Evolutionary conservation across 2,797 vertebrate genomes (phyloP).

Genomic region (Anas acuta): DNA sequence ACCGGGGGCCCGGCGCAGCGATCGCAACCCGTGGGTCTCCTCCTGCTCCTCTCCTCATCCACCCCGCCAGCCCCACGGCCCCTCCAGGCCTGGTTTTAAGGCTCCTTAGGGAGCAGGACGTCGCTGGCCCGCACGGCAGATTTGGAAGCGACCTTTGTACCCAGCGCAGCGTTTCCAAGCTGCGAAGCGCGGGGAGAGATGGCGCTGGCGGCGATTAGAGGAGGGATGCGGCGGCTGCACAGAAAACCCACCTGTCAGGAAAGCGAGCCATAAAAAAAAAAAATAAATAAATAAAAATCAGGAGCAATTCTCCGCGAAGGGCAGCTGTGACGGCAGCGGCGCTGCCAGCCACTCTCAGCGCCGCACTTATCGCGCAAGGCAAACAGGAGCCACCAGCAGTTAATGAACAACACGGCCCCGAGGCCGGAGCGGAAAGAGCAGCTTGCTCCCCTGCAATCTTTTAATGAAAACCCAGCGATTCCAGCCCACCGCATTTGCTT

Average conservation of each 20-base stretch:
- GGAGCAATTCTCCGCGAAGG: constrained; percentile 16
- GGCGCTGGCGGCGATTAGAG: neutral
- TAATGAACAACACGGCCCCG: constrained; percentile 59
- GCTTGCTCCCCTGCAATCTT: neutral
- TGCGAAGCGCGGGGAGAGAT: neutral
- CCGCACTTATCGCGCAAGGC: constrained; percentile 33
- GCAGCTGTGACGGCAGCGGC: constrained; percentile 42
- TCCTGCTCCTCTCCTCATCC: too few species aligned
- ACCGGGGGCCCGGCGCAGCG: too few species aligned
- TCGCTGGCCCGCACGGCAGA: constrained; percentile 7
- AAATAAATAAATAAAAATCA: too few species aligned
- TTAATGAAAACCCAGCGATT: constrained; percentile 21
- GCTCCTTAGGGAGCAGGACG: constrained; percentile 24
- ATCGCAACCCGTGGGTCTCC: too few species aligned
- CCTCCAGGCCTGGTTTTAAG: neutral
- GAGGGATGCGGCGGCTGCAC: neutral
- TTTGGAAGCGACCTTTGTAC: constrained; percentile 58
- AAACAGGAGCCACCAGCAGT: constrained; percentile 58
- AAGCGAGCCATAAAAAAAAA: neutral
- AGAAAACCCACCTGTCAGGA: constrained; percentile 29
- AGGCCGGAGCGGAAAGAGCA: constrained; percentile 30
- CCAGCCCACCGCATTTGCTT: constrained; percentile 2
- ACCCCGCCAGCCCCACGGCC: too few species aligned
- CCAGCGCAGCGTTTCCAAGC: neutral
- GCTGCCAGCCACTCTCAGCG: neutral